These are phyloP conservation scores for Triplophysa siluroides DNA, from an alignment of 2,113 vertebrate species.

Conservation along the genomic window DNA sequence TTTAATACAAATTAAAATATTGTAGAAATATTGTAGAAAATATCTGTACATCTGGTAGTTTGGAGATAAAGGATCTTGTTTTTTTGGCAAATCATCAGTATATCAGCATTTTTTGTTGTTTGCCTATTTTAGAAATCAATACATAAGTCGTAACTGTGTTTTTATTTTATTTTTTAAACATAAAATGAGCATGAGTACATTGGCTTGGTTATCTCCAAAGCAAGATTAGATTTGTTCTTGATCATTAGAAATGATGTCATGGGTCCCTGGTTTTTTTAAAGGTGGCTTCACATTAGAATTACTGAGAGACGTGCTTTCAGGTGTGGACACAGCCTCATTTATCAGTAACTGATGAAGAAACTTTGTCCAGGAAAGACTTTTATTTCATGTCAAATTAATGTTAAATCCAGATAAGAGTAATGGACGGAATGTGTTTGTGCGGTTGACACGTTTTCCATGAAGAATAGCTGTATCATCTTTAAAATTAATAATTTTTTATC, in stretches of 20 bases:
- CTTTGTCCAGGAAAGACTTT: background rate
- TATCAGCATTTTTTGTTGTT: too few species aligned
- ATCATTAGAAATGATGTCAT: conserved; percentile 16
- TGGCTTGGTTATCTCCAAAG: conserved; percentile 1
- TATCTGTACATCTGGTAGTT: too few species aligned
- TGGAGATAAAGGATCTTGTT: too few species aligned
- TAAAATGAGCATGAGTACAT: background rate
- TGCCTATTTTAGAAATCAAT: too few species aligned
- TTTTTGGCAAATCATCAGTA: too few species aligned
- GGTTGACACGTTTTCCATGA: too few species aligned
- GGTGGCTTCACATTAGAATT: background rate
- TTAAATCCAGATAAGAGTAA: background rate
- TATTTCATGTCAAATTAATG: background rate
- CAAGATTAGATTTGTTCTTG: conserved; percentile 5
- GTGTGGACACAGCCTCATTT: conserved; percentile 25
- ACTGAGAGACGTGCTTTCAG: background rate
- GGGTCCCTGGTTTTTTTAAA: conserved; percentile 8
- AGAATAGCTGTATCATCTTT: too few species aligned
- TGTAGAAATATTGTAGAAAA: too few species aligned
- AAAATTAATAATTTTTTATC: too few species aligned
- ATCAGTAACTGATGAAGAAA: conserved; percentile 16
- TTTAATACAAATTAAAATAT: too few species aligned
- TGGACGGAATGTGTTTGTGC: background rate
- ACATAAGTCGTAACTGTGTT: too few species aligned
- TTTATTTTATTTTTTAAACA: too few species aligned